These are phyloP conservation scores for Ceryle rudis DNA, from an alignment of 2,797 vertebrate species.

Conservation along the genomic window DNA sequence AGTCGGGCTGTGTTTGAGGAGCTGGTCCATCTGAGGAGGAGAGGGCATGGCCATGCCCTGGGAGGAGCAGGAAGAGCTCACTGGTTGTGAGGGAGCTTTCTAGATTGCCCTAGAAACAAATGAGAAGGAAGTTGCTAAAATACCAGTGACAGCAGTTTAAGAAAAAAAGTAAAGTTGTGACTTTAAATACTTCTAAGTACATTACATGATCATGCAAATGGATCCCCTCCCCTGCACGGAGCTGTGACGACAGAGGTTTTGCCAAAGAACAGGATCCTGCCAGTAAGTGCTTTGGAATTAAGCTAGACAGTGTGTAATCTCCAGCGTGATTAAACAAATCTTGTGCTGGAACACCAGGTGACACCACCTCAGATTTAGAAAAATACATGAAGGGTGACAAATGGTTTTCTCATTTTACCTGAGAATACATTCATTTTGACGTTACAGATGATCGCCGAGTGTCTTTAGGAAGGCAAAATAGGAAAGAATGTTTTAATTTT, in stretches of 20 bases:
- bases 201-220: background rate
- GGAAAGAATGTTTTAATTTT: background rate
- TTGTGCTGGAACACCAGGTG: background rate
- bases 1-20: background rate
- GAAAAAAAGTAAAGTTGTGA: background rate
- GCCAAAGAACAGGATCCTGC: background rate
- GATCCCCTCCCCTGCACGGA: background rate
- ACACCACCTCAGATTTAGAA: background rate
- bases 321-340: background rate
- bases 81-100: background rate
- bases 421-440: background rate
- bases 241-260: background rate
- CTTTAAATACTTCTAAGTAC: background rate
- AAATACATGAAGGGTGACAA: background rate
- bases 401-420: background rate
- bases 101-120: background rate
- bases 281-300: background rate
- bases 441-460: background rate
- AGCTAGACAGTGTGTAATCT: background rate
- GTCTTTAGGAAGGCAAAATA: background rate
- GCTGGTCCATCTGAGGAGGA: background rate
- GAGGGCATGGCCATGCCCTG: fast-evolving
- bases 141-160: background rate
- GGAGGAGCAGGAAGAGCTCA: background rate
- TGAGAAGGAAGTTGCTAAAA: background rate